A percentile compares a stretch with the other conserved stretches of the same genome.
Evolutionary conservation across 2,888 invertebrate genomes (phyloP).

Genomic region (Synergus gifuensis): DNA sequence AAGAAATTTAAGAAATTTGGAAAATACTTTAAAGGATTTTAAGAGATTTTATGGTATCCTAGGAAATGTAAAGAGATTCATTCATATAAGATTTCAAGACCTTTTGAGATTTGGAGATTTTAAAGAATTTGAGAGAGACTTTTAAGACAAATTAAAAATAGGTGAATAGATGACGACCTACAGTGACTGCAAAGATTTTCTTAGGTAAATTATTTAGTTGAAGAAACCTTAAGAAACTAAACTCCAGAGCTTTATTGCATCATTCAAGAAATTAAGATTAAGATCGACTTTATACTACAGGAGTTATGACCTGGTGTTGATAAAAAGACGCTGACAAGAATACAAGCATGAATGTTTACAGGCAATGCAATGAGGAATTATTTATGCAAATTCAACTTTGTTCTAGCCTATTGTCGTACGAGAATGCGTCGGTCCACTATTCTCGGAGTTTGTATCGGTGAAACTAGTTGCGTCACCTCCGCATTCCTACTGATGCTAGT

Average conservation of each 20-base stretch:
- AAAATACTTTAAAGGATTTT: too few species aligned
- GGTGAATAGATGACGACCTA: not conserved
- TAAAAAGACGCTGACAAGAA: constrained; percentile 31
- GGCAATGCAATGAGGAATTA: constrained; percentile 37
- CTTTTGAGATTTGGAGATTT: too few species aligned
- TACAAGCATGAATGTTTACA: not conserved
- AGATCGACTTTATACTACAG: constrained; percentile 10
- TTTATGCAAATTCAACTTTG: constrained; percentile 43
- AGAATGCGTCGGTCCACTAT: constrained; percentile 53
- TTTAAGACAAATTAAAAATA: not conserved
- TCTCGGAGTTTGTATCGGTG: constrained; percentile 56
- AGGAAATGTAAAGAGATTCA: too few species aligned
- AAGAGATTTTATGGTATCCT: too few species aligned
- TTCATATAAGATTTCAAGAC: too few species aligned
- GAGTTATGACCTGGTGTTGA: constrained; percentile 20
- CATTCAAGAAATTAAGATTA: constrained; percentile 1
- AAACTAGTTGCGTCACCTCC: constrained; percentile 69
- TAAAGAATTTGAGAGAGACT: too few species aligned
- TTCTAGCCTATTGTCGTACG: constrained; percentile 17
- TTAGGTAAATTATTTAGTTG: not conserved
- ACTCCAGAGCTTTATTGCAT: constrained; percentile 10
- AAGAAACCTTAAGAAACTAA: not conserved
- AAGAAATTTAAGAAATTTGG: too few species aligned
- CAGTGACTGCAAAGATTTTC: not conserved
- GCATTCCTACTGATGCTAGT: constrained; percentile 62